Evolutionary conservation across 2,113 vertebrate genomes (phyloP).

Genomic region (Chunga burmeisteri): DNA sequence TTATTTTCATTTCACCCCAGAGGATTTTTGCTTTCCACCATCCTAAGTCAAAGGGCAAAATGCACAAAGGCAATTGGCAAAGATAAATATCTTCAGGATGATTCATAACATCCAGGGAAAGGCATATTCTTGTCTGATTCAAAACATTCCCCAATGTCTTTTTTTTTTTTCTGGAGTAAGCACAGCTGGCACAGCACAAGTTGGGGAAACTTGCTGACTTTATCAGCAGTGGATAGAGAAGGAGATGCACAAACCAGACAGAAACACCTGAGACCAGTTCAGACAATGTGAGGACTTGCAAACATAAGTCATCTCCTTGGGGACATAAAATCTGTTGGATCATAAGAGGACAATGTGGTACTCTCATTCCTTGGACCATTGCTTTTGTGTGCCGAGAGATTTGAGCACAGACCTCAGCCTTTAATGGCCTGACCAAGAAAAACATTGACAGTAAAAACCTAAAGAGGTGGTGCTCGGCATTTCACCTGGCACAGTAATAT

Average conservation of each 20-base stretch:
- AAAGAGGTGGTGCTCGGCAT: not conserved
- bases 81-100: not conserved
- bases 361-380: not conserved
- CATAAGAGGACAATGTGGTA: not conserved
- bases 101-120: not conserved
- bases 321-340: not conserved
- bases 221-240: not conserved
- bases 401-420: not conserved
- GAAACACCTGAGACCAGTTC: not conserved
- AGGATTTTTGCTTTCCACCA: not conserved
- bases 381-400: not conserved
- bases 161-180: not conserved
- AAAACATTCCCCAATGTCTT: not conserved
- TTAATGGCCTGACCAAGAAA: not conserved
- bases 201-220: not conserved
- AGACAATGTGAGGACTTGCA: not conserved
- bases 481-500: not conserved
- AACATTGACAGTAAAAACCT: not conserved
- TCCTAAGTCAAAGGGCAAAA: constrained; percentile 1
- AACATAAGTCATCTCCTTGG: not conserved
- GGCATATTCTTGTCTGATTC: not conserved
- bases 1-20: not conserved
- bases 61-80: not conserved
- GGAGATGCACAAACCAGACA: not conserved
- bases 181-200: not conserved